Evolutionary conservation across 2,888 invertebrate species (phyloP).

Genomic region (Hybos culiciformis): DNA sequence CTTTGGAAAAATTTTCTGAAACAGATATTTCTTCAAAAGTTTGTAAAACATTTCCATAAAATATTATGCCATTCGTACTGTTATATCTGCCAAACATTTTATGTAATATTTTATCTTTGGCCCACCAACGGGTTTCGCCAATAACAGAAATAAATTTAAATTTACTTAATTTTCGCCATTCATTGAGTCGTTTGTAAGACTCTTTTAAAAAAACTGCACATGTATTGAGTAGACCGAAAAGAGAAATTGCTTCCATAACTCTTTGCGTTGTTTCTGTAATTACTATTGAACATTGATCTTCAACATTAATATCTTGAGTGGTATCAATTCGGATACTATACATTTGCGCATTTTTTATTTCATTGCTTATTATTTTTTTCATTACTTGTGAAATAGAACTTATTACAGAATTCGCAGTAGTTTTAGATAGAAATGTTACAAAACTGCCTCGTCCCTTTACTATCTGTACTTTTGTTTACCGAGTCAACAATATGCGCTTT

Average conservation of each 20-base stretch:
- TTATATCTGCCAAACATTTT: background rate
- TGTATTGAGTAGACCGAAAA: background rate
- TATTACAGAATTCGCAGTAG: background rate
- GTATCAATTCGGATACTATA: background rate
- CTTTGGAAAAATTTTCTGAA: background rate
- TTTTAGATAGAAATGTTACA: background rate
- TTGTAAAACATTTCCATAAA: background rate
- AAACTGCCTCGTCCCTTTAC: background rate
- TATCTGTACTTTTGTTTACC: background rate
- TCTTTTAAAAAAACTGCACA: background rate
- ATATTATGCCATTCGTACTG: background rate
- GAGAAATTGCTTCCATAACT: background rate
- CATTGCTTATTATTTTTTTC: background rate
- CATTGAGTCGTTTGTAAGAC: background rate
- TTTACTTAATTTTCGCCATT: background rate
- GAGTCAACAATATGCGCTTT: background rate
- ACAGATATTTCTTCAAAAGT: background rate
- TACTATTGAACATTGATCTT: background rate
- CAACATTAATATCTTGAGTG: background rate
- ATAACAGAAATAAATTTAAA: background rate
- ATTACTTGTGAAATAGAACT: background rate
- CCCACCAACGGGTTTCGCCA: background rate
- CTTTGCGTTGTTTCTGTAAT: background rate
- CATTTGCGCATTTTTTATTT: background rate
- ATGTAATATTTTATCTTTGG: background rate